Evolutionary conservation across 1,140 invertebrate species (phyloP), one percentile per base, ranked within the genome.

Genomic region (Saccostrea echinata): DNA sequence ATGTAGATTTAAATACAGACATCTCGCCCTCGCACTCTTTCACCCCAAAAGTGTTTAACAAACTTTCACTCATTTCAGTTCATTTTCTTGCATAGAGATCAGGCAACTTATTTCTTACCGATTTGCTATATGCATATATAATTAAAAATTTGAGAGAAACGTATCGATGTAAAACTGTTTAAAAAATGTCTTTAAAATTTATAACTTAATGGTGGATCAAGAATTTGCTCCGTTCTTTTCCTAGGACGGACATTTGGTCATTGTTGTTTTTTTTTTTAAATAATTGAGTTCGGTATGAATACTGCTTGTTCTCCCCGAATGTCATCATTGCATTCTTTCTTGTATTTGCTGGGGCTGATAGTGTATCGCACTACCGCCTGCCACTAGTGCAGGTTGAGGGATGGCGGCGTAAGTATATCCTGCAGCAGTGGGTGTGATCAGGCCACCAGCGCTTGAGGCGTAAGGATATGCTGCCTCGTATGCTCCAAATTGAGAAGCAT

Each of bases 321-420:
- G n/a, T 21, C 81, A 53, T 90, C 88, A 92, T 88, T 93, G 90
- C 88, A 93, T 87, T 53, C 92, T 86, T 71, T 93, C 92, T 86
- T 92, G 92, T 18, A 93, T 92, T 86, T 92, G 92, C 86, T 91
- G 92, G 35, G 92, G 87, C 68, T 93, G 92, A 85, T 89, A 93
- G 84, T 91, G 90, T 27, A 91, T 89, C 61, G 90, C 90, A 84
- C 91, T 89, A 53, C 87, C 88, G 21, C 91, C 88, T 16, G 91
- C 91, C 16, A 89, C 90, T 21, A 90, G 84, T 33, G 92, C 90
- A 13, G 90, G 87, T 68, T 90, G 91, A 33, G 91, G 91, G 30
- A 91, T 88, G 84, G 92, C 91, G 85, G 91, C 91, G 86, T 92
- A 92, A 0, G 92, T 92, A 88, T 93, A 93, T 33, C 91, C 92